These are phyloP conservation scores for Rhinoptilus africanus DNA, from an alignment of 2,113 vertebrate genomes.

Conservation along the genomic window DNA sequence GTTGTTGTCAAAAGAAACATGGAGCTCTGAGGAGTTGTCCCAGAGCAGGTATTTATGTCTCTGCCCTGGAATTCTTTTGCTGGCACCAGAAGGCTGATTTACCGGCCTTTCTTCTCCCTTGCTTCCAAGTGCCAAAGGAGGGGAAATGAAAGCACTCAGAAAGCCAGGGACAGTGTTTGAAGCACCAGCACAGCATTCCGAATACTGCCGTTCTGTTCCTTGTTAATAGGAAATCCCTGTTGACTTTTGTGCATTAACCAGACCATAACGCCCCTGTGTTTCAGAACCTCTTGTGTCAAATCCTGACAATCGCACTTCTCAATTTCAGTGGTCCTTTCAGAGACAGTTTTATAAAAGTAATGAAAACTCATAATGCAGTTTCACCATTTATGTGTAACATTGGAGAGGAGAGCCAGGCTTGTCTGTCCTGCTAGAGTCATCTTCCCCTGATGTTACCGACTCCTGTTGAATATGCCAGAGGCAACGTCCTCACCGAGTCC, in stretches of 20 bases:
- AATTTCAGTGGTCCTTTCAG: accelerated
- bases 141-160: background rate
- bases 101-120: background rate
- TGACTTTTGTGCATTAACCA: background rate
- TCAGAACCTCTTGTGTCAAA: background rate
- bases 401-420: background rate
- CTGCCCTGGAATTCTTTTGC: background rate
- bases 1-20: slow-evolving; percentile 45
- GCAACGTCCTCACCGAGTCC: background rate
- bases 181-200: accelerated
- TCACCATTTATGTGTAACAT: background rate
- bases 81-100: background rate
- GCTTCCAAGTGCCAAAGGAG: background rate
- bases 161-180: background rate
- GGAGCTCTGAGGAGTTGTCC: slow-evolving; percentile 44
- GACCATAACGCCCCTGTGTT: no score
- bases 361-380: background rate
- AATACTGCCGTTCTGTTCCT: background rate
- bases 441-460: background rate
- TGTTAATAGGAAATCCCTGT: background rate
- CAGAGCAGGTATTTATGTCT: background rate
- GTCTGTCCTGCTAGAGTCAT: background rate
- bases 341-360: background rate
- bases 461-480: background rate
- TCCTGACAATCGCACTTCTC: background rate